Evolutionary conservation across 2,888 invertebrate species (phyloP), one percentile per base, ranked within the genome.

Genomic region (Caenorhabditis virilis): DNA sequence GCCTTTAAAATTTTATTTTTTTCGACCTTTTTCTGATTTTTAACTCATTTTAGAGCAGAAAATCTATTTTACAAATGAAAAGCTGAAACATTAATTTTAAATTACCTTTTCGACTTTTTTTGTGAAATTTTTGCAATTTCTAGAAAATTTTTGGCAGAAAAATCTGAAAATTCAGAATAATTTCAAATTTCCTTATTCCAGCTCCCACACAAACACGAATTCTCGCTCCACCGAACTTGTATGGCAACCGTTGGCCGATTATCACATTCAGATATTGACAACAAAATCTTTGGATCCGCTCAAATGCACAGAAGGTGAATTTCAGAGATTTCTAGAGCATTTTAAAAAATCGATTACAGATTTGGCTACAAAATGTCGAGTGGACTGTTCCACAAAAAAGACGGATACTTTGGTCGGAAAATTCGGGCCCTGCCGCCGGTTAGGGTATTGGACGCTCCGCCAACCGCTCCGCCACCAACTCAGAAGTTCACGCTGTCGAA

Each of bases 341-440:
- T 13, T 42, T 27, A 45, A 61, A 20, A 6, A 3, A 18, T 16
- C 11, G 16, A 33, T 42, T 60, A 1, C 42, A 69, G 73, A 60
- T 82, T 80, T 61, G 81, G 82, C 26, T 82, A 79, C 68, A 81
- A 79, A 58, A 78, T 78, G 79, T 68, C 76, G 38, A 78, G 79
- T 43, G 82, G 82, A 1, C 59, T 79, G 16, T 78, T 71, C 63
- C 78, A 81, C 66, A 78, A 78, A 56, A 81, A 81, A 47, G 79
- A 80, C 59, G 79, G 79, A 23, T 82, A 82, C 52, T 77, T 67
- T 46, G 82, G 82, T 15, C 63, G 80, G 27, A 80, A 79, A 58
- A 69, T 74, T 2, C 70, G 76, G n/a, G 71, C 78, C 5, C 69
- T 77, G n/a, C 81, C 82, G n/a, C 80, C 82, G 1, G 78, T 79